Evolutionary conservation across 2,113 vertebrate species (phyloP), one percentile per base, ranked within the genome.

Genomic region (Acanthisitta chloris): DNA sequence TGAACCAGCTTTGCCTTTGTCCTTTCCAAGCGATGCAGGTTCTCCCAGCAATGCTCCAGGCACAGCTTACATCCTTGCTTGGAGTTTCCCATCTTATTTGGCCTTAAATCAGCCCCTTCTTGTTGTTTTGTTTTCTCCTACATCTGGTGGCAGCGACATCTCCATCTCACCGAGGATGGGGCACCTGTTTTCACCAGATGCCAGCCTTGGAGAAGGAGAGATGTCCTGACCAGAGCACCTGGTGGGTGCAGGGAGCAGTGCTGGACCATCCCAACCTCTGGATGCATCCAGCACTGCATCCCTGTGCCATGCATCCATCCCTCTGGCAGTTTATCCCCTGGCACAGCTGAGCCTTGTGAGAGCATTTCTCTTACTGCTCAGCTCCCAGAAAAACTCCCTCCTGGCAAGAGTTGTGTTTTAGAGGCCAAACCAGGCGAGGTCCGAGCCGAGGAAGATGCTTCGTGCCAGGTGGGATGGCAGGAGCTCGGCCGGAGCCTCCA

Each of bases 401-500:
- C 45, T 14, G 69, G 15, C 59, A 0, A 1, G 20, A 61, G 40
- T 0, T 20, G 40, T 0, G 8, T 5, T 25, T 48, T 1, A 57
- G 58, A 19, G 34, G 62, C 14, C 6, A 0, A 52, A 19, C 20
- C 13, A 1, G 59, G 70, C 4, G 2, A 8, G 9, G 34, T 16
- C 12, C 17, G 8, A 38, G 40, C 6, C 7, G 18, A 45, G 78
- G 79, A 17, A 36, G 76, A 46, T 23, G 67, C 10, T 3, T 12
- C 6, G 62, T 34, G 92, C 65, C 85, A 42, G 65, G 51, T 2
- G 17, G 81, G 91, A 48, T 81, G 92, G 92, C 90, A 90, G 76
- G 66, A 80, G 88, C 82, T 76, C 49, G 81, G 92, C 66, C 15
- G 20, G 26, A 91, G 65, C 94, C 91, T 96, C 97, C 97, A 97